Conservation (phyloP, 1,140 invertebrate species). For the Amphibalanus amphitrite region DNA sequence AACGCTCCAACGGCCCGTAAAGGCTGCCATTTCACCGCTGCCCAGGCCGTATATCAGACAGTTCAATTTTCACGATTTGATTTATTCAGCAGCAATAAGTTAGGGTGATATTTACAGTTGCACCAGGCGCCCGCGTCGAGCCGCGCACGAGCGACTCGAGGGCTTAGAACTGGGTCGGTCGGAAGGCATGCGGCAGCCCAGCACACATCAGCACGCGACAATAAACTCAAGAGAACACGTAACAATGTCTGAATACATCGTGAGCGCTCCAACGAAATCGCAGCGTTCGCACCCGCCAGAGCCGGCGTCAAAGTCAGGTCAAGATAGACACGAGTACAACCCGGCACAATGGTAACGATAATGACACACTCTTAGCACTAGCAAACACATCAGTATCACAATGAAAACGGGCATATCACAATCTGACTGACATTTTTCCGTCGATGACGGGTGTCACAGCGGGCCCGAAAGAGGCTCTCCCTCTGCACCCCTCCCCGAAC, state of each 20-base stretch:
- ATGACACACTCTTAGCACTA: background rate
- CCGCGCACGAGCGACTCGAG: too few relatives aligned
- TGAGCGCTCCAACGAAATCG: background rate
- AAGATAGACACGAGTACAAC: background rate
- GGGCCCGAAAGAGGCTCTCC: too few relatives aligned
- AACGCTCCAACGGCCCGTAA: background rate
- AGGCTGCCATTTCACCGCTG: background rate
- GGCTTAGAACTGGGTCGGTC: background rate
- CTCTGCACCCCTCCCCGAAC: too few relatives aligned
- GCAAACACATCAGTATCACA: background rate
- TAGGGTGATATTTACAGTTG: slow-evolving; percentile 1
- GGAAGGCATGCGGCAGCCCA: background rate
- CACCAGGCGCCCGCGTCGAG: background rate
- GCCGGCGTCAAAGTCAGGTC: background rate
- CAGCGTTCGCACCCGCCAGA: background rate
- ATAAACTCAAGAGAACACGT: background rate
- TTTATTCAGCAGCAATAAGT: slow-evolving; percentile 1
- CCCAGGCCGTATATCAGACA: background rate
- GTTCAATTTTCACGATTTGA: slow-evolving; percentile 2
- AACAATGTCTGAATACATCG: background rate
- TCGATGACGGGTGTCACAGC: too few relatives aligned
- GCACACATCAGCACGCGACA: background rate
- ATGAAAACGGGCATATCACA: background rate
- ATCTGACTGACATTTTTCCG: background rate
- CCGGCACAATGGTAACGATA: background rate